These are phyloP conservation scores for Epirrhoe alternata DNA, from an alignment of 2,888 invertebrate species.

Conservation along the genomic window DNA sequence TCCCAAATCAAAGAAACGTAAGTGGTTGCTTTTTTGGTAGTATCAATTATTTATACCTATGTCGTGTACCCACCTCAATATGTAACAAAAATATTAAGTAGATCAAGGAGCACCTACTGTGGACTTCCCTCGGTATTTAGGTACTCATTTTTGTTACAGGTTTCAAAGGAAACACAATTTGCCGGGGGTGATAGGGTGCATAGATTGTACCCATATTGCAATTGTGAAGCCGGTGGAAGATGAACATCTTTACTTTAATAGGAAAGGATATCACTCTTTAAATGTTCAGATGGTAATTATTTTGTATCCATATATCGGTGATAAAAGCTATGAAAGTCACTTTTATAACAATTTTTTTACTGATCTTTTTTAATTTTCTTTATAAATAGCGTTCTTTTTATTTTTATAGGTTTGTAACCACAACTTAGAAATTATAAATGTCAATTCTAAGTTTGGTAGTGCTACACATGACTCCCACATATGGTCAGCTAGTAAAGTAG, in stretches of 20 bases:
- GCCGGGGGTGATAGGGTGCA: constrained; percentile 29
- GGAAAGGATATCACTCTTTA: constrained; percentile 46
- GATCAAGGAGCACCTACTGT: neutral
- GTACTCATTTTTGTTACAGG: constrained; percentile 20
- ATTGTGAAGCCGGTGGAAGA: constrained; percentile 37
- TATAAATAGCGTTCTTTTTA: neutral
- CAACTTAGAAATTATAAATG: constrained; percentile 8
- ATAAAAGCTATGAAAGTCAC: neutral
- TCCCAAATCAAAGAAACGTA: constrained; percentile 32
- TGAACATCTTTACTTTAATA: constrained; percentile 43
- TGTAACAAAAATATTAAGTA: neutral
- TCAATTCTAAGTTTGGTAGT: constrained; percentile 17
- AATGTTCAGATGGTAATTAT: constrained; percentile 42
- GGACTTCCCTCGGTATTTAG: neutral
- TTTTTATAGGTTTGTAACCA: neutral
- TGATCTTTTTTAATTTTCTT: neutral
- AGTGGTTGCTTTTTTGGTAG: constrained; percentile 8
- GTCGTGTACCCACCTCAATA: too few relatives aligned
- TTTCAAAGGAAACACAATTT: constrained; percentile 38
- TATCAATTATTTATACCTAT: neutral
- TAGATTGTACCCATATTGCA: constrained; percentile 23
- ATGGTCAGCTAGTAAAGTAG: constrained; percentile 13
- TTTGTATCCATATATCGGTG: neutral
- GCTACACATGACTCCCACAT: constrained; percentile 13
- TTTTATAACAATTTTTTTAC: neutral